Evolutionary conservation across 2,888 invertebrate genomes (phyloP), one percentile per base, ranked within the genome.

Genomic region (Anthrax anthrax): DNA sequence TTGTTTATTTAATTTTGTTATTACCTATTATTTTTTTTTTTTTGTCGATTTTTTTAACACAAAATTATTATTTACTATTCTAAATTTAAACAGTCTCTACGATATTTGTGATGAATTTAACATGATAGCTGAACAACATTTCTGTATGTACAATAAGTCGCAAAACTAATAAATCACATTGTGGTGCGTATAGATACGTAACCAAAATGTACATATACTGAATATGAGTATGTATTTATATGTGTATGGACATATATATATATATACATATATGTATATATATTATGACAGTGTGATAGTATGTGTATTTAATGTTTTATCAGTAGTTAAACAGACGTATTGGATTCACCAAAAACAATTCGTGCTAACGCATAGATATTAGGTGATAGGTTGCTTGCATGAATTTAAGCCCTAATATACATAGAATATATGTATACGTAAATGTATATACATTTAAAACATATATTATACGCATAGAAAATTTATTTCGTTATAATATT

Each of bases 291-390:
- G 16, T 29, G 44, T 39, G 37, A 38, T 48, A 40, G 41, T 18
- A 37, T 43, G 39, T 47, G 44, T 6, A n/a, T n/a, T n/a, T n/a
- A 6, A 8, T 43, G 43, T 49, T 51, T 55, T 55, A 55, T 55
- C 55, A 53, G 54, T 47, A 48, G 50, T 53, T 52, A 49, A 54
- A 53, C 55, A 55, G 55, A 52, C 54, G 55, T 51, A 53, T 53
- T 53, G 52, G 43, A 44, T 43, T 37, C 47, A 41, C 37, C 44
- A 42, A 42, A 48, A 48, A 47, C 40, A 41, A 44, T 47, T 51
- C 54, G 54, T 54, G 54, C 50, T 50, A 52, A 52, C 54, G 54
- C 54, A 54, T 54, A 54, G 52, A 52, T 54, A 52, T 54, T 51
- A 54, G 50, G 50, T 48, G 51, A 54, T 54, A 52, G 39, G 41